Evolutionary conservation across 2,797 vertebrate genomes (phyloP).

Genomic region (Hippocampus kuda): DNA sequence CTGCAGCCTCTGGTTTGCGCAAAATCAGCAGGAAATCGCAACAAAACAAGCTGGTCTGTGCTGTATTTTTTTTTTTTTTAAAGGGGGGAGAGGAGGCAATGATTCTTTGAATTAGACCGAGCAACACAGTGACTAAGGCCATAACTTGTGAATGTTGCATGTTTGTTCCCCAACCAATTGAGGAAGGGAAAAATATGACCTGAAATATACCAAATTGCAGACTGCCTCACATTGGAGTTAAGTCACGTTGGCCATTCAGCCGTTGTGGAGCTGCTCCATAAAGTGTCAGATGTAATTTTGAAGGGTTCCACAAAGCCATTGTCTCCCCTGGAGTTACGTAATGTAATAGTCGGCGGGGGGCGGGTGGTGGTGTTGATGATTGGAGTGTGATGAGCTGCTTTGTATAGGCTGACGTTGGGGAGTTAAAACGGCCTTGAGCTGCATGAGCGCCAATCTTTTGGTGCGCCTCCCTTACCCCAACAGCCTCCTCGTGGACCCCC

Average conservation of each 20-base stretch:
- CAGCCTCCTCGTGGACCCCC: neutral
- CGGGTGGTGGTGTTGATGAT: neutral
- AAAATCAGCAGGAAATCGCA: no score
- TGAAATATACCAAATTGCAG: neutral
- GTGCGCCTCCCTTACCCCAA: constrained; percentile 7
- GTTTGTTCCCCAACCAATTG: neutral
- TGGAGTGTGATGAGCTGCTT: neutral
- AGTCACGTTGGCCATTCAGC: neutral
- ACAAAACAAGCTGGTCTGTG: no score
- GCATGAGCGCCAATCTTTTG: neutral
- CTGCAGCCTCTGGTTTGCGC: no score
- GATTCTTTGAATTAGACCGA: neutral
- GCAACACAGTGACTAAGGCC: neutral
- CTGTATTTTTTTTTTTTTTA: no score
- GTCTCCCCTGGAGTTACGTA: neutral
- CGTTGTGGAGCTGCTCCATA: neutral
- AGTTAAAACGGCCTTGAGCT: constrained; percentile 13
- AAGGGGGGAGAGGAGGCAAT: no score
- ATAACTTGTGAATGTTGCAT: neutral
- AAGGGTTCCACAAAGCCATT: neutral
- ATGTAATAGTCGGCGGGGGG: neutral
- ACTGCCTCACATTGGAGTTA: neutral
- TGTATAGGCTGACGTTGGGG: neutral
- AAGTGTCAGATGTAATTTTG: neutral
- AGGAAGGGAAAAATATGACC: no score